Conservation (phyloP, 2,113 vertebrate genomes). For the Ceyx melanurus region DNA sequence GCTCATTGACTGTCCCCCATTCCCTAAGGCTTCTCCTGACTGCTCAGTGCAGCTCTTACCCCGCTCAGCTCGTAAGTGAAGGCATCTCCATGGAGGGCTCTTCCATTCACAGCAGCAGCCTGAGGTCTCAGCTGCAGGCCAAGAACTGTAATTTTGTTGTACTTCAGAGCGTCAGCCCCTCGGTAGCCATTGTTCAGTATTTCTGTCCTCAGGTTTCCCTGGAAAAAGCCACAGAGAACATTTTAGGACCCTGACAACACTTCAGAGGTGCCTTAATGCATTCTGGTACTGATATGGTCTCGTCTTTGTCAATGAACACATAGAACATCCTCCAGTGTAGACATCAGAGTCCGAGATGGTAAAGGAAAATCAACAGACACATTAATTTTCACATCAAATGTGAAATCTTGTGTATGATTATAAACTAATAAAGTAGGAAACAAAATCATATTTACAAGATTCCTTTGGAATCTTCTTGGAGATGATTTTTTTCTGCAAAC, state of each 20-base stretch:
- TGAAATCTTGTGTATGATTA: background rate
- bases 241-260: background rate
- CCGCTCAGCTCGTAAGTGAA: background rate
- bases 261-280: background rate
- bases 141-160: slow-evolving; percentile 43
- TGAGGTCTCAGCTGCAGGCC: slow-evolving; percentile 49
- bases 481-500: background rate
- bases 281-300: background rate
- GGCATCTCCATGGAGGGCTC: background rate
- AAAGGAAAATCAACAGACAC: background rate
- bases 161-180: slow-evolving; percentile 24
- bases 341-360: background rate
- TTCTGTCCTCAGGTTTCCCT: slow-evolving; percentile 52
- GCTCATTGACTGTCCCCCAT: background rate
- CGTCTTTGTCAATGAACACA: background rate
- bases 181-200: slow-evolving; percentile 58
- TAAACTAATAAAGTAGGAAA: background rate
- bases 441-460: background rate
- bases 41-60: slow-evolving; percentile 19
- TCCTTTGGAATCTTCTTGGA: background rate
- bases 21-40: background rate
- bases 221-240: background rate
- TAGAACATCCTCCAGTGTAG: background rate
- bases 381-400: background rate
- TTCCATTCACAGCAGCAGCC: slow-evolving; percentile 40